phyloP scores from a whole-genome alignment of 1,140 invertebrate genomes.

The Diploscapter pachys region DNA sequence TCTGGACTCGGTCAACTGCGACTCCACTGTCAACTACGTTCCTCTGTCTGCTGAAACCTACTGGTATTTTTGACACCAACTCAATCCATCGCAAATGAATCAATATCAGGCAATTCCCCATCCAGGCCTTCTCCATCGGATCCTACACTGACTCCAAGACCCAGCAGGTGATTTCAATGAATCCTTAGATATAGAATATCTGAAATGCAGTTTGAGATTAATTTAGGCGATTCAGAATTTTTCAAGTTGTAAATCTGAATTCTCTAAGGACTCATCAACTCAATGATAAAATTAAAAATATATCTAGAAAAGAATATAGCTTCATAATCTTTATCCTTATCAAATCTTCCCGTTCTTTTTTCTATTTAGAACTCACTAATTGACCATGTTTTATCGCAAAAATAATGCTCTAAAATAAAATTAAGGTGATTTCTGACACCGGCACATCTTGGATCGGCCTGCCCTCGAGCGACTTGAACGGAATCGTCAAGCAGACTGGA shows the following conservation, averaged over 20 bases:
- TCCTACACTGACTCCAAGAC: conserved; percentile 29
- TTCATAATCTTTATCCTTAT: too few species aligned
- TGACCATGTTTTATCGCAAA: too few species aligned
- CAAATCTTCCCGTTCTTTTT: too few species aligned
- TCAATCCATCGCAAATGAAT: too few species aligned
- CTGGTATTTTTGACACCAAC: conserved; percentile 17
- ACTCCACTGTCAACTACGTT: conserved; percentile 37
- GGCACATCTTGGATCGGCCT: conserved; percentile 17
- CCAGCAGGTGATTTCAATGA: conserved; percentile 25
- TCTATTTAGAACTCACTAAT: too few species aligned
- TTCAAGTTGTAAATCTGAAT: too few species aligned
- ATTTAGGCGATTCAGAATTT: too few species aligned
- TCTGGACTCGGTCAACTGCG: conserved; percentile 44
- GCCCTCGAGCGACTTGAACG: not conserved
- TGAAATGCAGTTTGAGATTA: too few species aligned
- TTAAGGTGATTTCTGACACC: conserved; percentile 14
- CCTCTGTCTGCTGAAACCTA: conserved; percentile 41
- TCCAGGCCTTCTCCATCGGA: conserved; percentile 38
- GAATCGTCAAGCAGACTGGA: conserved; percentile 37
- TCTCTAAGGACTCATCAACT: too few species aligned
- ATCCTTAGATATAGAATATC: not conserved
- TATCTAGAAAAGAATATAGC: too few species aligned
- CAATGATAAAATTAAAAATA: too few species aligned
- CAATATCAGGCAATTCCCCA: conserved; percentile 35
- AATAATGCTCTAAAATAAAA: not conserved